These are phyloP conservation scores for Balanococcus diminutus DNA, from an alignment of 2,888 invertebrate species.

Conservation along the genomic window DNA sequence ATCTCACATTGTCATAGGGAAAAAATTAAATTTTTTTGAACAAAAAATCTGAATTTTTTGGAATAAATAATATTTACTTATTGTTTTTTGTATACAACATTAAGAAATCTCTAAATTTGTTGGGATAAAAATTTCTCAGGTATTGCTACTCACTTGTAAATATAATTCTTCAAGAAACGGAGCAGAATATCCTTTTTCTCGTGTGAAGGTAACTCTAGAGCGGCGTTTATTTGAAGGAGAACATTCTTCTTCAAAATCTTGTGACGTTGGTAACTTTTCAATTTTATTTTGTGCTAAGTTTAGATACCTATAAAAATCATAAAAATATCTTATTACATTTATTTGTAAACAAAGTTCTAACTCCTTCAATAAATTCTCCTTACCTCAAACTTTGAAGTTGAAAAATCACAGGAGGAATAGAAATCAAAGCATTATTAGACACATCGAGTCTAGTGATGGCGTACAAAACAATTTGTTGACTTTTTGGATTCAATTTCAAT, in stretches of 20 bases:
- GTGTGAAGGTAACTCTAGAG: constrained; percentile 54
- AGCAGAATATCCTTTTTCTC: constrained; percentile 67
- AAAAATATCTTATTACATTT: neutral
- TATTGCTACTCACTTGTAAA: constrained; percentile 73
- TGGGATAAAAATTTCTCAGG: no score
- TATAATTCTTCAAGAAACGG: constrained; percentile 88
- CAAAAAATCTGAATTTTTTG: neutral
- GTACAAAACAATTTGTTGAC: constrained; percentile 75
- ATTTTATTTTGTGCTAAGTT: constrained; percentile 90
- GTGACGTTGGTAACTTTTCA: constrained; percentile 71
- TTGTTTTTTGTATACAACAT: no score
- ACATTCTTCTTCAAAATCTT: constrained; percentile 60
- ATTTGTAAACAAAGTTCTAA: neutral
- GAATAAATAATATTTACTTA: no score
- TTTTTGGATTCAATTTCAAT: constrained; percentile 72
- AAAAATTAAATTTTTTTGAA: no score
- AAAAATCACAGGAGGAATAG: constrained; percentile 82
- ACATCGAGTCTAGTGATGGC: constrained; percentile 93
- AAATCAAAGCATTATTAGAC: constrained; percentile 82
- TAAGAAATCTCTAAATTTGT: no score
- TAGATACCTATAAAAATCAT: constrained; percentile 66
- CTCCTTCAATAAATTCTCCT: constrained; percentile 46
- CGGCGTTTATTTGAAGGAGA: constrained; percentile 59
- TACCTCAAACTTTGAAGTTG: constrained; percentile 77
- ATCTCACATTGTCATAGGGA: no score